Conservation (phyloP, 1,140 invertebrate genomes). For the Drosophila repleta region DNA sequence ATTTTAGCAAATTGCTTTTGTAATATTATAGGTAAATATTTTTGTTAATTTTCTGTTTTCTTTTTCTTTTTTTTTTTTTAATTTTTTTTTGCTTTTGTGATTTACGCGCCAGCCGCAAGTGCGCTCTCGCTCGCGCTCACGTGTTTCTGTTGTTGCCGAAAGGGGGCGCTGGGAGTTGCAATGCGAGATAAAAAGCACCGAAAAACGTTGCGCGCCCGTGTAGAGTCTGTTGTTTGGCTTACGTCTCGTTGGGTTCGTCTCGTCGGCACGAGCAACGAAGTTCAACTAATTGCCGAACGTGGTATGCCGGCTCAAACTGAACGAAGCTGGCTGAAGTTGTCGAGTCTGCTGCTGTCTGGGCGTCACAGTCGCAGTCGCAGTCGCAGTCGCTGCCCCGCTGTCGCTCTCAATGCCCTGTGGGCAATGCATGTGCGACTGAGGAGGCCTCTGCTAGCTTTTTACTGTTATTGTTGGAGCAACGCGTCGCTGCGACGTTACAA, state of each 20-base stretch:
- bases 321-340: slow-evolving; percentile 45
- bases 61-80: not conserved
- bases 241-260: slow-evolving; percentile 54
- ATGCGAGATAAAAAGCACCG: slow-evolving; percentile 19
- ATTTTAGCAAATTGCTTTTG: slow-evolving; percentile 7
- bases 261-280: slow-evolving; percentile 74
- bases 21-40: slow-evolving; percentile 1
- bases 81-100: slow-evolving; percentile 16
- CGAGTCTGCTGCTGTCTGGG: slow-evolving; percentile 25
- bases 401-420: slow-evolving; percentile 49
- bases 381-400: slow-evolving; percentile 24
- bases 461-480: slow-evolving; percentile 58
- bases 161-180: not conserved
- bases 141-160: slow-evolving; percentile 32
- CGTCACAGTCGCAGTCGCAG: slow-evolving; percentile 27
- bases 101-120: slow-evolving; percentile 27
- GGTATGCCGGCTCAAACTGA: slow-evolving; percentile 38
- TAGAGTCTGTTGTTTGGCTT: slow-evolving; percentile 32
- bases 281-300: slow-evolving; percentile 74
- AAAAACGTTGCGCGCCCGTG: slow-evolving; percentile 50
- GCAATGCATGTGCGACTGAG: slow-evolving; percentile 52
- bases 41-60: not conserved
- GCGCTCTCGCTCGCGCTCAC: slow-evolving; percentile 29
- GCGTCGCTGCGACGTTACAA: slow-evolving; percentile 21
- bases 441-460: slow-evolving; percentile 49